These are phyloP conservation scores for Phyto melanocephala DNA, from an alignment of 2,888 invertebrate species.

Conservation along the genomic window DNA sequence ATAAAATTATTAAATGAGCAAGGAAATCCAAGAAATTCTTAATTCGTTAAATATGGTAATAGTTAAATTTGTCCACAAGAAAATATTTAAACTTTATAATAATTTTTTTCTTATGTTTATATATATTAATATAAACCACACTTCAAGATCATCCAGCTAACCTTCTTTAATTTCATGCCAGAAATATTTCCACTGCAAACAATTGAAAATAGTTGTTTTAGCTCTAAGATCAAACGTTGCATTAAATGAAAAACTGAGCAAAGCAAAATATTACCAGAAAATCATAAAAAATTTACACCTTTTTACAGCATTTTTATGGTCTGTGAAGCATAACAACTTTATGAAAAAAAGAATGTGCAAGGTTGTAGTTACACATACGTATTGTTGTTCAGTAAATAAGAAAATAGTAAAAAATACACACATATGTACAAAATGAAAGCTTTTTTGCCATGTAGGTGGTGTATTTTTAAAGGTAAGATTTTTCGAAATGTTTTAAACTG, in stretches of 20 bases:
- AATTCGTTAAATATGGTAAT: too few species aligned
- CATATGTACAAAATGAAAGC: not conserved
- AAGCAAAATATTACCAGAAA: not conserved
- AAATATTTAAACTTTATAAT: too few species aligned
- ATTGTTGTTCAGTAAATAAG: conserved; percentile 37
- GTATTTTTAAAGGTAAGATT: not conserved
- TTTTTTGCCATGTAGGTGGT: not conserved
- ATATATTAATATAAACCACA: too few species aligned
- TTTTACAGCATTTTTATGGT: conserved; percentile 60
- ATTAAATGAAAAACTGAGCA: not conserved
- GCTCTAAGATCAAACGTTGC: conserved; percentile 16
- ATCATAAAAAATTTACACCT: conserved; percentile 40
- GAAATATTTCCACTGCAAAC: not conserved
- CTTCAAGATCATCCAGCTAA: not conserved
- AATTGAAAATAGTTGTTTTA: conserved; percentile 29
- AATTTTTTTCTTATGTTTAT: too few species aligned
- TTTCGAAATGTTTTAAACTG: too few species aligned
- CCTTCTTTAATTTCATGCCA: conserved; percentile 28
- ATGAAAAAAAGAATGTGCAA: conserved; percentile 52
- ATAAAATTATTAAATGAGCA: too few species aligned
- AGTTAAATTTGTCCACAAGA: too few species aligned
- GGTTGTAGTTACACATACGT: conserved; percentile 52
- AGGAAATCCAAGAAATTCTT: too few species aligned
- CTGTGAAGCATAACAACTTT: conserved; percentile 56
- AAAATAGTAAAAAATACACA: conserved; percentile 12